A percentile compares a stretch with the other conserved stretches of the same genome.
Conservation (phyloP, 2,113 vertebrate genomes). For the Scomber japonicus region DNA sequence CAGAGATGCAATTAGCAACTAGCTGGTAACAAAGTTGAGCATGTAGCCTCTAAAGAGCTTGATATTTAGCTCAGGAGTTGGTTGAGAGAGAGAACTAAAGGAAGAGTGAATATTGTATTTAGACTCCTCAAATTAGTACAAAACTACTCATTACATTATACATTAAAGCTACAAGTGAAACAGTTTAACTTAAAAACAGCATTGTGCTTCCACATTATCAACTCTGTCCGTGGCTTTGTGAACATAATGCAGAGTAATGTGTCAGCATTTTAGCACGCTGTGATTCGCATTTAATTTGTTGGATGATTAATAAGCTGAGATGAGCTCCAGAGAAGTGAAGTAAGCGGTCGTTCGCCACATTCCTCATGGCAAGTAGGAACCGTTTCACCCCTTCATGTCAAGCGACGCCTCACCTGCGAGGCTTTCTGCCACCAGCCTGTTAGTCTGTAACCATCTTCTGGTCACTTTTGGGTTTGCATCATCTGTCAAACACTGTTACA, state of each 20-base stretch:
- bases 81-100: background rate
- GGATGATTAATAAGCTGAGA: background rate
- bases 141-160: too few relatives aligned
- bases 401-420: conserved; percentile 5
- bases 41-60: too few relatives aligned
- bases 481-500: conserved; percentile 35
- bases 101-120: background rate
- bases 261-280: background rate
- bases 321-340: background rate
- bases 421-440: conserved; percentile 7
- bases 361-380: conserved; percentile 29
- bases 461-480: conserved; percentile 23
- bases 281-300: conserved; percentile 2
- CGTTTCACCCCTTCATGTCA: conserved; percentile 41
- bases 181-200: background rate
- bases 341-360: conserved; percentile 28
- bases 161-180: background rate
- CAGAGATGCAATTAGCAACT: too few relatives aligned
- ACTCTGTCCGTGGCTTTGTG: background rate
- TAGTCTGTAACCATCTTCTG: conserved; percentile 5
- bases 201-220: background rate
- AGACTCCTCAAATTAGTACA: too few relatives aligned
- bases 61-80: too few relatives aligned
- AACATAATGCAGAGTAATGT: background rate
- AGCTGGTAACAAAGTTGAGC: background rate